A percentile compares a stretch with the other conserved stretches of the same genome.
Evolutionary conservation across 2,888 invertebrate genomes (phyloP).

Genomic region (Digitonthophagus gazella): DNA sequence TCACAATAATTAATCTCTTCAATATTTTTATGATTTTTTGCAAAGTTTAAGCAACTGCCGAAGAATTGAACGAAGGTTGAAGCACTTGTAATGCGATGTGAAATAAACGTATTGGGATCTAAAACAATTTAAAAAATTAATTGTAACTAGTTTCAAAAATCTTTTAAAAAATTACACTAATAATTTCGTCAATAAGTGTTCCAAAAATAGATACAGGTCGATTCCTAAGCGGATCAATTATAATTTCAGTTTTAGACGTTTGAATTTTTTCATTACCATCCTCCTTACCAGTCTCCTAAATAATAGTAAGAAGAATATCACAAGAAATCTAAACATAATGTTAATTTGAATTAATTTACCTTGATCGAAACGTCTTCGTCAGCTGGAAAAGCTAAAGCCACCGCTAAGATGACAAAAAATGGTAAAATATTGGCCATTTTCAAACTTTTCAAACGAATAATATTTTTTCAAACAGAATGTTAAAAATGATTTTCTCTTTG

Average conservation of each 20-base stretch:
- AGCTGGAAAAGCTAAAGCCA: background rate
- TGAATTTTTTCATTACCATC: background rate
- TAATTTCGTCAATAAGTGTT: background rate
- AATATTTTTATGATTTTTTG: background rate
- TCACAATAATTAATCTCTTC: no score
- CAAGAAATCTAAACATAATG: background rate
- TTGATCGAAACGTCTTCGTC: background rate
- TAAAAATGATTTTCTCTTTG: background rate
- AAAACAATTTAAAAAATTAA: background rate
- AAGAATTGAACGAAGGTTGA: background rate
- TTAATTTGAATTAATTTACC: no score
- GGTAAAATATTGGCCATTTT: background rate
- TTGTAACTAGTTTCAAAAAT: no score
- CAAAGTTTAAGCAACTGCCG: background rate
- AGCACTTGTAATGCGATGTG: background rate
- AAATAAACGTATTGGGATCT: background rate
- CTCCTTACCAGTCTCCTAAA: background rate
- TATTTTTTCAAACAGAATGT: background rate
- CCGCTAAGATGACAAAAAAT: background rate
- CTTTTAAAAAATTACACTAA: background rate
- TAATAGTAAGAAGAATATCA: background rate
- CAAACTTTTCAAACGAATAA: background rate
- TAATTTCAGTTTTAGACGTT: background rate
- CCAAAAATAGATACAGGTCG: background rate
- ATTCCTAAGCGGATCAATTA: no score